These are phyloP conservation scores for Brenthis daphne DNA, from an alignment of 2,888 invertebrate species.

Conservation along the genomic window DNA sequence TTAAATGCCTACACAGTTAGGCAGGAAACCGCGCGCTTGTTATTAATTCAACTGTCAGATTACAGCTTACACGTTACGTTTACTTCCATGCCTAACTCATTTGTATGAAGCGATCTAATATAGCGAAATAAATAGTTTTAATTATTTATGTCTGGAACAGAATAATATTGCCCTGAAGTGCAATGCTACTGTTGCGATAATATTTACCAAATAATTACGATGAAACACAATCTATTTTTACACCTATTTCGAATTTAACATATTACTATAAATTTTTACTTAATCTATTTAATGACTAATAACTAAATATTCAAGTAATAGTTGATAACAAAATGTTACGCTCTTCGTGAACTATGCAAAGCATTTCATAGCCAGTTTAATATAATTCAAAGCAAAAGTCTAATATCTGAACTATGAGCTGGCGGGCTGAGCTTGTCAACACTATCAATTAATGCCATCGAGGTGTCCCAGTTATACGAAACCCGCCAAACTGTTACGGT, in stretches of 20 bases:
- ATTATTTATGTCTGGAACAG: too few relatives aligned
- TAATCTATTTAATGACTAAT: not conserved
- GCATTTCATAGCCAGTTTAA: conserved; percentile 16
- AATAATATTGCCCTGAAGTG: too few relatives aligned
- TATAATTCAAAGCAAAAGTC: conserved; percentile 22
- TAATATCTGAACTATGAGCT: conserved; percentile 31
- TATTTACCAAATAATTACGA: too few relatives aligned
- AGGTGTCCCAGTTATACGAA: conserved; percentile 69
- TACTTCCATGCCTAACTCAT: not conserved
- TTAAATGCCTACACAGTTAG: conserved; percentile 52
- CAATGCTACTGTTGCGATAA: too few relatives aligned
- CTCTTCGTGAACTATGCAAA: not conserved
- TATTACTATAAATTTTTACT: too few relatives aligned
- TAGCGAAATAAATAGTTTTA: too few relatives aligned
- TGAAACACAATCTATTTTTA: too few relatives aligned
- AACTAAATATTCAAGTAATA: not conserved
- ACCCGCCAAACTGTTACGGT: conserved; percentile 56
- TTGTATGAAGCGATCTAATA: not conserved
- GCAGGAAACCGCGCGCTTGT: conserved; percentile 29
- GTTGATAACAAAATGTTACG: not conserved
- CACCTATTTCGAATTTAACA: too few relatives aligned
- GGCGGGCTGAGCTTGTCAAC: conserved; percentile 55
- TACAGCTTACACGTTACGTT: not conserved
- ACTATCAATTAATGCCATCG: conserved; percentile 73
- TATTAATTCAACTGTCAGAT: conserved; percentile 23